Evolutionary conservation across 92 coral and sea anemone species (phyloP), one percentile per base, ranked within the genome.

Genomic region (Muricea muricata): DNA sequence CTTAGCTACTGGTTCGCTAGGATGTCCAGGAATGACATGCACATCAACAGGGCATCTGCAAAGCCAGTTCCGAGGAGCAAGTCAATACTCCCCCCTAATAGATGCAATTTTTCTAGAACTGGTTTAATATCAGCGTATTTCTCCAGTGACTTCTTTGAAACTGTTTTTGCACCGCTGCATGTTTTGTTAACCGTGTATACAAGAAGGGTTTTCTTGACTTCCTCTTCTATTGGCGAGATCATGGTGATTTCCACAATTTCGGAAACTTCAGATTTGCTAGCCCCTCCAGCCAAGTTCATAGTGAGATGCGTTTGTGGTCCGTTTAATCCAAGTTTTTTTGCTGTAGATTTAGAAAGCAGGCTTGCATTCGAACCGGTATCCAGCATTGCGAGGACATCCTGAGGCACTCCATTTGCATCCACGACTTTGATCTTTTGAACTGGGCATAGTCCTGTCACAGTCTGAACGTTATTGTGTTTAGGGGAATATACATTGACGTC

Each of bases 401-500:
- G 35, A 39, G 83, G 80, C 28, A 48, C 80, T 55, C 89, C 92
- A 25, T 73, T 75, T 37, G 8, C 24, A 65, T 87, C 88, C 41
- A 63, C 40, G 28, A 87, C 24, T 69, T 63, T 60, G 48, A 89
- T 63, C 33, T 89, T 89, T 77, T 91, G 94, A 1, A 89, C 86
- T 21, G 94, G 91, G 86, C 94, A 86, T 65, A 89, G 61, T 23
- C 90, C 90, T 0, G 89, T 39, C 24, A 71, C 81, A 45, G 61
- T 66, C 12, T 66, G 10, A 2, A 40, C 45, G 13, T 34, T 25
- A 40, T 66, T 24, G 74, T 29, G 0, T 66, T 66, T 14, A 24
- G 45, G 21, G 1, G n/a, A n/a, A n/a, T n/a, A n/a, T n/a, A n/a
- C n/a, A n/a, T n/a, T n/a, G n/a, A n/a, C n/a, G n/a, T n/a, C n/a